phyloP scores from a whole-genome alignment of 2,797 vertebrate species.

The Phalloptychus januarius region DNA sequence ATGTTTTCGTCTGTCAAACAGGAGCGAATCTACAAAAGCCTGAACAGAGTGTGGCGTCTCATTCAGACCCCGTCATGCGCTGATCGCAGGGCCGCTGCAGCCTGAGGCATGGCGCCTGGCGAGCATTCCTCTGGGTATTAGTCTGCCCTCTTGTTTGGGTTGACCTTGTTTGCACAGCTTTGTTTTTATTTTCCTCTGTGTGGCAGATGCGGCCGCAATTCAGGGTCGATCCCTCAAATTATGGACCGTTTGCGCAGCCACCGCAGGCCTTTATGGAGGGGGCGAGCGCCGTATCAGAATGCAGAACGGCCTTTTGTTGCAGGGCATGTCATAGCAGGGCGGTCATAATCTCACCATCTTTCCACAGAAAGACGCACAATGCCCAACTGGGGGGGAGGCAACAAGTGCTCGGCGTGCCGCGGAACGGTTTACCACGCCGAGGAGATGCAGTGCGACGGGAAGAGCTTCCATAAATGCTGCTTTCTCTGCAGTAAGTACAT shows the following conservation, averaged over 20 bases:
- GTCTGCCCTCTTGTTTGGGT: constrained; percentile 37
- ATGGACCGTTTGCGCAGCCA: not conserved
- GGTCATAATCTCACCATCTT: not conserved
- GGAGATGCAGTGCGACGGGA: constrained; percentile 94
- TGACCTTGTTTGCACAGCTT: constrained; percentile 20
- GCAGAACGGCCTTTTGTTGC: not conserved
- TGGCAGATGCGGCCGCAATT: not conserved
- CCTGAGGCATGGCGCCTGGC: not conserved
- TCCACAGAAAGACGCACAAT: constrained; percentile 71
- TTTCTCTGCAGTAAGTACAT: constrained; percentile 93
- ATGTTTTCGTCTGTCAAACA: not conserved
- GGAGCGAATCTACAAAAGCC: not conserved
- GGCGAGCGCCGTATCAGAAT: not conserved
- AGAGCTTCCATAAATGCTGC: constrained; percentile 93
- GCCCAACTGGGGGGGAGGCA: constrained; percentile 96
- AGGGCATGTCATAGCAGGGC: not conserved
- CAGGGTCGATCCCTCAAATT: not conserved
- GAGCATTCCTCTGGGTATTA: constrained; percentile 67
- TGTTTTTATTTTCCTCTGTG: constrained; percentile 1
- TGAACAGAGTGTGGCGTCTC: not conserved
- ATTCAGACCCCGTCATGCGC: not conserved
- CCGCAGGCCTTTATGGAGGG: not conserved
- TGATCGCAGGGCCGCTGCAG: not conserved
- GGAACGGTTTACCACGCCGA: constrained; percentile 92
- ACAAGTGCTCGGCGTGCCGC: constrained; percentile 87